A percentile compares a stretch with the other conserved stretches of the same genome.
These are phyloP conservation scores for Hypercompe scribonia DNA, from an alignment of 2,888 invertebrate genomes.

Conservation along the genomic window DNA sequence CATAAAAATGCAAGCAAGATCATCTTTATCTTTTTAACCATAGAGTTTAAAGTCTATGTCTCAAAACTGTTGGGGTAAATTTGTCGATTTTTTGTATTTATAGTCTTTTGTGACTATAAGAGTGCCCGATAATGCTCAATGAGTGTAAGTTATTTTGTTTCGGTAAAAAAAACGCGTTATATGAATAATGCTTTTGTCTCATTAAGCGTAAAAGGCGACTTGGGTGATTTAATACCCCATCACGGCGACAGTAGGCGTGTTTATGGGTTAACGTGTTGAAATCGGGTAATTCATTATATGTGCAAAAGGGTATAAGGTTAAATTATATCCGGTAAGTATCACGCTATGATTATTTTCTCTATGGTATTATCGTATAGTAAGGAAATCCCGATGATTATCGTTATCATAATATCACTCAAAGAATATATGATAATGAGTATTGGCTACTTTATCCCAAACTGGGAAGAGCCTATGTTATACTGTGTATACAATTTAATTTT, in stretches of 20 bases:
- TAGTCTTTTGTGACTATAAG: constrained; percentile 75
- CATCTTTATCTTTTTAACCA: background rate
- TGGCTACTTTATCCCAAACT: background rate
- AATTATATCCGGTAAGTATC: constrained; percentile 33
- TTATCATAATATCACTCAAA: too few relatives aligned
- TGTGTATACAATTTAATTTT: too few relatives aligned
- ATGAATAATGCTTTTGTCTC: constrained; percentile 81
- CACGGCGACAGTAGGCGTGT: constrained; percentile 58
- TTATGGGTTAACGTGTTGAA: constrained; percentile 52
- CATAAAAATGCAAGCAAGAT: background rate
- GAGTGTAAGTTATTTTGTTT: constrained; percentile 78
- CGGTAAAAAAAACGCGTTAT: constrained; percentile 66
- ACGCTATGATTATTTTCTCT: background rate
- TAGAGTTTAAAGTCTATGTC: constrained; percentile 16
- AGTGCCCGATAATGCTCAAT: constrained; percentile 77
- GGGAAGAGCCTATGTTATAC: background rate
- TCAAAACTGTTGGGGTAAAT: background rate
- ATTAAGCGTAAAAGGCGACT: constrained; percentile 78
- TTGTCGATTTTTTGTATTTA: constrained; percentile 65
- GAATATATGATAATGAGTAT: too few relatives aligned
- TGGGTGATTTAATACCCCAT: constrained; percentile 71
- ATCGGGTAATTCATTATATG: constrained; percentile 57
- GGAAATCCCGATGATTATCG: background rate
- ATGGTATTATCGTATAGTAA: background rate
- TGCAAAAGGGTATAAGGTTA: constrained; percentile 31